Base-by-base conservation (phyloP, 2,888 invertebrate genomes). In the Coremacera marginata region DNA sequence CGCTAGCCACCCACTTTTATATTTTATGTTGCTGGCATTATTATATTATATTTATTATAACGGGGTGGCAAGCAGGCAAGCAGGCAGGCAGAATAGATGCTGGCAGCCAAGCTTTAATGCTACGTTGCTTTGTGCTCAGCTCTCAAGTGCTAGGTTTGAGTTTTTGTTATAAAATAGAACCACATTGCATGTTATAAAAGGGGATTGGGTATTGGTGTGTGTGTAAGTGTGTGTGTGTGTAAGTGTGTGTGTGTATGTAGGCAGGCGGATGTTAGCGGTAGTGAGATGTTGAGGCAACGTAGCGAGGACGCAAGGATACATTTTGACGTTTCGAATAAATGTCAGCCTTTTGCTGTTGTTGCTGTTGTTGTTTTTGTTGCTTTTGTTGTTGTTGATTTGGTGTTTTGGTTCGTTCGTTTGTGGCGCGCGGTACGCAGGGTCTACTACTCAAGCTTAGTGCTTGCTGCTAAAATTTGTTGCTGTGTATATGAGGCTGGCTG, bases 11-110 rank as follows among this genome's bases (percentile, higher is more conserved):
- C 79, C 81, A 81, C 75, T 81, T 74, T 81, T 76, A 77, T 73
- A 77, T 63, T 77, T 76, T 76, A 76, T 78, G 77, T 63, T 77
- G 77, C 84, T 85, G 84, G 82, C 86, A 83, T 85, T 86, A 85
- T 85, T 82, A 85, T 86, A 86, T 84, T 85, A 85, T 84, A 85
- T 86, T 86, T 84, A 80, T 85, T 84, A 85, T 86, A 86, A 67
- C 11, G 49, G 44, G 67, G 51, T 68, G 68, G 49, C 8, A 51
- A 4, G 52, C 2, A n/a, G 68, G 49, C 9, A 14, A 52, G 25
- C 14, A 22, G 51, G 27, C 25, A 51, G 14, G 27, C 68, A 51
- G 57, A 11, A 44, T 44, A 44, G 11, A 44, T 44, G 57, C 57
- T 25, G 57, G 25, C 57, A 60, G 57, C 57, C 57, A 60, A 27